Base-by-base conservation (phyloP, 2,113 vertebrate species). In the Eulemur rufifrons region DNA sequence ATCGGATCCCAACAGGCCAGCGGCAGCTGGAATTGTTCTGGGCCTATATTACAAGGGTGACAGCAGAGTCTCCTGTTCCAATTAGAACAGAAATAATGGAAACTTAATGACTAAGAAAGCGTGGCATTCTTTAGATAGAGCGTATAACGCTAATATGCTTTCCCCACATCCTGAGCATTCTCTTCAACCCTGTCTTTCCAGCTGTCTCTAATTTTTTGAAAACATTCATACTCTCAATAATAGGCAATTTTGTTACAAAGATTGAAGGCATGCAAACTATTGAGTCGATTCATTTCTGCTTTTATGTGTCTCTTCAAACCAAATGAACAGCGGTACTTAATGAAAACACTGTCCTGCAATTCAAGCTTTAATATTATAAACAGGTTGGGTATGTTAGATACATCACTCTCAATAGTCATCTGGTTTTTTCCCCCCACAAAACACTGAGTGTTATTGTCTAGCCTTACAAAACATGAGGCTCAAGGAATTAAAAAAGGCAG, bases 281-380 rank as follows among this genome's bases (percentile, higher is more conserved):
- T 85, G 92, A 97, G 96, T 97, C 96, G 54, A 95, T 98, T 97
- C 94, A 5, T 96, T 97, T 97, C 96, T 96, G 77, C 97, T 97
- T 97, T 74, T 86, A 68, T 97, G 89, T 86, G 10, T 95, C 84
- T 86, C 91, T 97, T 96, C 93, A 92, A 97, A 97, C 94, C 88
- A 63, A 98, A 95, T 94, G 95, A 94, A 95, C 97, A 90, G 37
- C 86, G 87, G 39, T 77, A 50, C 92, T 98, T 97, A 97, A 97
- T 95, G 95, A 98, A 97, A 98, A 94, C 0, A 0, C 69, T 63
- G 34, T 87, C 98, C 95, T 88, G 89, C 95, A 97, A 97, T 95
- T 76, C 93, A 81, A 86, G 93, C 81, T 91, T 97, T 95, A 97
- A 98, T 96, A 98, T 97, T 87, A 95, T 91, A 96, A 98, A 96